Percentiles rank a stretch among this genome's conserved stretches.
These are phyloP conservation scores for Acleris laterana DNA, from an alignment of 2,888 invertebrate genomes.

Conservation along the genomic window DNA sequence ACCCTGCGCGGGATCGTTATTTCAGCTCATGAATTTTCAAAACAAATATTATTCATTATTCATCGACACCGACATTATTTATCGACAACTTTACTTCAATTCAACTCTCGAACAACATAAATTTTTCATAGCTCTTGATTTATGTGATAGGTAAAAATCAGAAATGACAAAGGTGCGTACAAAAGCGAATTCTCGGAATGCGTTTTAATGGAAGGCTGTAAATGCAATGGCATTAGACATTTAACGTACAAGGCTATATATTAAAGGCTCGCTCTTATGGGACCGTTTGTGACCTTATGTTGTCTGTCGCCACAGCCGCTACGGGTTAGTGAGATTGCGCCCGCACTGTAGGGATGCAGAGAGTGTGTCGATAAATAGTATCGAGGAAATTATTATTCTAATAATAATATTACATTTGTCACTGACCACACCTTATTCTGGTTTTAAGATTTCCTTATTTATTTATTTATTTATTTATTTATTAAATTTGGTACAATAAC, in stretches of 20 bases:
- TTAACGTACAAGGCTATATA: constrained; percentile 79
- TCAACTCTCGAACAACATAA: background rate
- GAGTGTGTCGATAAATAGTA: background rate
- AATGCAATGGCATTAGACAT: constrained; percentile 78
- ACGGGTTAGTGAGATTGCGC: constrained; percentile 74
- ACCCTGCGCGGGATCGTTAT: too few relatives aligned
- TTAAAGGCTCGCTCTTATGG: constrained; percentile 71
- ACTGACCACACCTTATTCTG: too few relatives aligned
- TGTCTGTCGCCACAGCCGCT: constrained; percentile 75
- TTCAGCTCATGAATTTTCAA: background rate
- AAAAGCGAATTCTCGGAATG: constrained; percentile 38
- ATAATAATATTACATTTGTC: too few relatives aligned
- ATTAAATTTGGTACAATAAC: too few relatives aligned
- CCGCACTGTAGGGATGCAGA: constrained; percentile 48
- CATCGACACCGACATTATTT: constrained; percentile 1
- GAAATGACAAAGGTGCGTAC: constrained; percentile 39
- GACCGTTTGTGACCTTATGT: constrained; percentile 79
- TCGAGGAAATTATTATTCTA: too few relatives aligned
- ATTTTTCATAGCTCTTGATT: constrained; percentile 12
- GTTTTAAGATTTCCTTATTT: too few relatives aligned
- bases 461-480: too few relatives aligned
- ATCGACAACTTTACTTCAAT: background rate
- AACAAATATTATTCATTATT: too few relatives aligned
- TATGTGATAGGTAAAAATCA: constrained; percentile 12
- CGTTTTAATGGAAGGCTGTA: constrained; percentile 61